These are phyloP conservation scores for Neoniphon sammara DNA, from an alignment of 2,797 vertebrate genomes.

Conservation along the genomic window DNA sequence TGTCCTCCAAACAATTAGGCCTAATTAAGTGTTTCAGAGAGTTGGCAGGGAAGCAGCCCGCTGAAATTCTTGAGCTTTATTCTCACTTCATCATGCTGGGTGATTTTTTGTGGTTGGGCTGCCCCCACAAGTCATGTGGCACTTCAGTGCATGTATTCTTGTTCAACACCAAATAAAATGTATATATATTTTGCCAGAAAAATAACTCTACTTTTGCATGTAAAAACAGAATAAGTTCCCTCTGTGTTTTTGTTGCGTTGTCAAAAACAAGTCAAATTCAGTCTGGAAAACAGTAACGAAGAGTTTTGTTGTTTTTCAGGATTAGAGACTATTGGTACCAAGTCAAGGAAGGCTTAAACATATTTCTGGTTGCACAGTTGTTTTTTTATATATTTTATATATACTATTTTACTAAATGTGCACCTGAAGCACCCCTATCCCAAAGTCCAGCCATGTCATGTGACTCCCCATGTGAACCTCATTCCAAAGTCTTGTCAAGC, in stretches of 20 bases:
- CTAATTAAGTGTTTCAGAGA: constrained; percentile 70
- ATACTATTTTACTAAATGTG: neutral
- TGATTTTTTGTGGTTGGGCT: constrained; percentile 40
- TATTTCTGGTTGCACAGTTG: neutral
- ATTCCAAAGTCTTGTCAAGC: constrained; percentile 7
- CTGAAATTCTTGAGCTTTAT: constrained; percentile 53
- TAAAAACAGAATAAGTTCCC: neutral
- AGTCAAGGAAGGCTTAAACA: neutral
- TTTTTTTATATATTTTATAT: constrained; percentile 6
- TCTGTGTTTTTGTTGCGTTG: neutral
- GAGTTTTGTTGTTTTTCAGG: neutral
- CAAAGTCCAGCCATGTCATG: constrained; percentile 9
- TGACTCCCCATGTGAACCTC: neutral
- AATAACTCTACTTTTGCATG: constrained; percentile 10
- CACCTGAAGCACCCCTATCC: constrained; percentile 21
- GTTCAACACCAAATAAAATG: constrained; percentile 73
- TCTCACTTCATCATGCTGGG: constrained; percentile 53
- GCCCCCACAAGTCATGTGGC: constrained; percentile 45
- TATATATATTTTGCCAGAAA: constrained; percentile 65
- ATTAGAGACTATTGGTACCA: neutral
- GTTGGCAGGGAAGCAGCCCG: constrained; percentile 53
- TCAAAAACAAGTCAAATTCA: neutral
- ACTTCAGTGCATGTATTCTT: constrained; percentile 56
- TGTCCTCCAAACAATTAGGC: constrained; percentile 69
- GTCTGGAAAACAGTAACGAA: neutral